A percentile compares a stretch with the other conserved stretches of the same genome.
These are phyloP conservation scores for Drosophila mimetica DNA, from an alignment of 2,888 invertebrate genomes.

Conservation along the genomic window DNA sequence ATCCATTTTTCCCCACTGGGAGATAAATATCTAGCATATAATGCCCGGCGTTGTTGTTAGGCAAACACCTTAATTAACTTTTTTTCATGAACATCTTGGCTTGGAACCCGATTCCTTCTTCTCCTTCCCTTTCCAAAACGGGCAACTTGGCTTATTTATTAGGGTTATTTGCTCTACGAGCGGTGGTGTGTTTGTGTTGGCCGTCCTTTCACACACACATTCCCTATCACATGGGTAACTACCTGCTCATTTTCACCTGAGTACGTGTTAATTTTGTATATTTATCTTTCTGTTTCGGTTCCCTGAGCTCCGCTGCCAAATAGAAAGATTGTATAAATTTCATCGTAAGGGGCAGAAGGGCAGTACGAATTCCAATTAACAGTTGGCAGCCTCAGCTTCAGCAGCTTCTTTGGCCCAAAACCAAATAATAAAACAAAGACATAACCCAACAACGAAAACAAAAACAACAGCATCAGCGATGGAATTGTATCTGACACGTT, in stretches of 20 bases:
- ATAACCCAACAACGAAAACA: conserved; percentile 1
- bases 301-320: conserved; percentile 28
- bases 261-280: conserved; percentile 77
- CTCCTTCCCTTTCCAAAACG: conserved; percentile 30
- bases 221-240: conserved; percentile 44
- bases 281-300: conserved; percentile 59
- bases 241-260: conserved; percentile 76
- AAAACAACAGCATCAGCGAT: conserved; percentile 15
- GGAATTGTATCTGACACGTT: conserved; percentile 55
- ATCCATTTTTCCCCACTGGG: conserved; percentile 25
- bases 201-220: conserved; percentile 49
- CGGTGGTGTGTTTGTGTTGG: conserved; percentile 32
- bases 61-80: conserved; percentile 80
- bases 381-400: conserved; percentile 39
- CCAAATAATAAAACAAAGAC: conserved; percentile 23
- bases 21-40: conserved; percentile 77
- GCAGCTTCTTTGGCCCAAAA: conserved; percentile 20
- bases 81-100: conserved; percentile 63
- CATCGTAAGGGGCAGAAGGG: conserved; percentile 16
- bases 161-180: conserved; percentile 69
- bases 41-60: conserved; percentile 66
- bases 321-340: conserved; percentile 62
- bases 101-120: conserved; percentile 17
- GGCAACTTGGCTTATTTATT: conserved; percentile 76
- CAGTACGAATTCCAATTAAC: conserved; percentile 70